Evolutionary conservation across 2,888 invertebrate species (phyloP).

Genomic region (Xylophagus ater): DNA sequence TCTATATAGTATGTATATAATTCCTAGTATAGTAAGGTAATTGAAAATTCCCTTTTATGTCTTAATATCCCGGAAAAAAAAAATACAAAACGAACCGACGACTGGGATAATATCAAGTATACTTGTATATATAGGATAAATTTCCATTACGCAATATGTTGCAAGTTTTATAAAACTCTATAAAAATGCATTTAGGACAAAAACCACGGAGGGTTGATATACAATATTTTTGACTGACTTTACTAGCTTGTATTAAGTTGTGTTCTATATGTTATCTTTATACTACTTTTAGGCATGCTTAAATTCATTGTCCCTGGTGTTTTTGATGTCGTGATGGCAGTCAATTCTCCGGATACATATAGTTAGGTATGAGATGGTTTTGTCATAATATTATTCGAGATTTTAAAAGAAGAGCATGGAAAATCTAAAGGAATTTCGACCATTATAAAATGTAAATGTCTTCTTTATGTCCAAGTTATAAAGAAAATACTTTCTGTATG

Average conservation of each 20-base stretch:
- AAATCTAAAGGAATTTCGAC: slow-evolving; percentile 4
- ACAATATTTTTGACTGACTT: slow-evolving; percentile 3
- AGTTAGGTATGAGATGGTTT: too few species aligned
- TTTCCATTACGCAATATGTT: slow-evolving; percentile 19
- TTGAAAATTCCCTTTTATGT: slow-evolving; percentile 18
- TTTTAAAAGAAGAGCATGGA: neutral
- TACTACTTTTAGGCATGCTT: neutral
- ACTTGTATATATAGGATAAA: slow-evolving; percentile 16
- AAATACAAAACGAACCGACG: too few species aligned
- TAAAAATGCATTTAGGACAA: slow-evolving; percentile 18
- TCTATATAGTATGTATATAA: slow-evolving; percentile 5
- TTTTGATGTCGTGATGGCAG: slow-evolving; percentile 1
- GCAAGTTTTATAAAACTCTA: slow-evolving; percentile 18
- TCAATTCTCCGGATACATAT: too few species aligned
- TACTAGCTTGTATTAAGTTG: neutral
- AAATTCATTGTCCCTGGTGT: neutral
- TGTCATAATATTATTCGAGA: slow-evolving; percentile 5
- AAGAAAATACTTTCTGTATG: slow-evolving; percentile 5
- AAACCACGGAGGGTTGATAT: slow-evolving; percentile 7
- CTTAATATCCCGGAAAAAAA: slow-evolving; percentile 18
- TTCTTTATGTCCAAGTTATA: slow-evolving; percentile 14
- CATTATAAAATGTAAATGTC: slow-evolving; percentile 11
- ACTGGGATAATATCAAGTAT: too few species aligned
- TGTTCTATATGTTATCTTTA: neutral
- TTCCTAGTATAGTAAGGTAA: slow-evolving; percentile 5